Evolutionary conservation across 2,113 vertebrate genomes (phyloP).

Genomic region (Accipiter cooperii): DNA sequence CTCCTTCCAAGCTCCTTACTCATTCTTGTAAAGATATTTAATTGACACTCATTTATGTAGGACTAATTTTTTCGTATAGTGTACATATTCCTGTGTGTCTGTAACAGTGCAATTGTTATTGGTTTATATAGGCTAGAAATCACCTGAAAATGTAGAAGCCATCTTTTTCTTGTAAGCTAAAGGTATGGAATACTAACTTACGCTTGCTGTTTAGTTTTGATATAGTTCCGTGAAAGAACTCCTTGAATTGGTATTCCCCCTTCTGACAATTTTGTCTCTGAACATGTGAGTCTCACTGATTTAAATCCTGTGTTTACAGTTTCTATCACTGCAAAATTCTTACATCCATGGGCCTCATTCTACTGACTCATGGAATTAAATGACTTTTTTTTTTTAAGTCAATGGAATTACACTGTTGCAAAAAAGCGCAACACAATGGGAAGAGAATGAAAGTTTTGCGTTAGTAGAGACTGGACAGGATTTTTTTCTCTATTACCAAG

Average conservation of each 20-base stretch:
- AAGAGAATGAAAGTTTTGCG: neutral
- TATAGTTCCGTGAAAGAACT: neutral
- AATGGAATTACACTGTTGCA: neutral
- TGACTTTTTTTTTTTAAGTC: neutral
- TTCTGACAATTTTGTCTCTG: neutral
- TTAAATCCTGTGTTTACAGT: slow-evolving; percentile 21
- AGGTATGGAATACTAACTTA: neutral
- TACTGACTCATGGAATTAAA: neutral
- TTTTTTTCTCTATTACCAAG: slow-evolving; percentile 62
- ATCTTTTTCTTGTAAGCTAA: slow-evolving; percentile 16
- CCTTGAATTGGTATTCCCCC: neutral
- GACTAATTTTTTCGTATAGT: neutral
- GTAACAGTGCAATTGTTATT: neutral
- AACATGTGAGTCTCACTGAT: neutral
- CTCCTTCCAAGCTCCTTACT: neutral
- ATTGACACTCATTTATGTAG: neutral
- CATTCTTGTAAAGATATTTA: slow-evolving; percentile 18
- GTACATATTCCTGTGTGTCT: slow-evolving; percentile 58
- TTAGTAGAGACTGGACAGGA: slow-evolving; percentile 29
- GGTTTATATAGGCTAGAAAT: slow-evolving; percentile 27
- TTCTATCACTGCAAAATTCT: slow-evolving; percentile 36
- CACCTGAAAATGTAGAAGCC: slow-evolving; percentile 33
- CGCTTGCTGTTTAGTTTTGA: neutral
- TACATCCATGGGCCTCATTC: neutral
- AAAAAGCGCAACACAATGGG: neutral